Conservation (phyloP, 2,888 invertebrate species). For the Xylocampa areola region DNA sequence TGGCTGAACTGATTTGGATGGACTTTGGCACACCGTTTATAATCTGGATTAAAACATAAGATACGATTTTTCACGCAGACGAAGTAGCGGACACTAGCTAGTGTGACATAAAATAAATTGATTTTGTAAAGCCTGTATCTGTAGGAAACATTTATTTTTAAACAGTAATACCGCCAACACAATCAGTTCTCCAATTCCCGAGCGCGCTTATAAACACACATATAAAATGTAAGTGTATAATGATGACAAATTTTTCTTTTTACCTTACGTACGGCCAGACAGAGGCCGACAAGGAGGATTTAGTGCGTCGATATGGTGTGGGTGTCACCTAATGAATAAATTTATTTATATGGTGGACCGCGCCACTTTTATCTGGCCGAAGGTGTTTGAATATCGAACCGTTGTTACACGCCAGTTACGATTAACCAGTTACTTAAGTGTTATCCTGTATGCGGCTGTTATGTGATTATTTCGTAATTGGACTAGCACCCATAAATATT, state of each 20-base stretch:
- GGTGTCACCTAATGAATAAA: constrained; percentile 90
- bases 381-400: constrained; percentile 70
- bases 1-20: too few relatives aligned
- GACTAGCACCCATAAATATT: constrained; percentile 48
- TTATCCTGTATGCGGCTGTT: constrained; percentile 40
- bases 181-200: constrained; percentile 30
- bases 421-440: constrained; percentile 58
- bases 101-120: too few relatives aligned
- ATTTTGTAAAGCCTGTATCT: too few relatives aligned
- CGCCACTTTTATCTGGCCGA: constrained; percentile 82
- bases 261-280: constrained; percentile 76
- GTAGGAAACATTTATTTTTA: neutral
- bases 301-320: constrained; percentile 87
- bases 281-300: constrained; percentile 86
- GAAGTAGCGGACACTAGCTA: too few relatives aligned
- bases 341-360: constrained; percentile 84
- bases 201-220: constrained; percentile 32
- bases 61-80: too few relatives aligned
- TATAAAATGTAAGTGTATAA: constrained; percentile 53
- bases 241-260: constrained; percentile 63
- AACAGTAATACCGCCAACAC: constrained; percentile 9
- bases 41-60: too few relatives aligned
- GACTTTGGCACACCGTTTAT: too few relatives aligned
- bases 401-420: constrained; percentile 59
- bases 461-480: constrained; percentile 50